Base-by-base conservation (phyloP, 2,113 vertebrate genomes). In the Pangasianodon gigas region DNA sequence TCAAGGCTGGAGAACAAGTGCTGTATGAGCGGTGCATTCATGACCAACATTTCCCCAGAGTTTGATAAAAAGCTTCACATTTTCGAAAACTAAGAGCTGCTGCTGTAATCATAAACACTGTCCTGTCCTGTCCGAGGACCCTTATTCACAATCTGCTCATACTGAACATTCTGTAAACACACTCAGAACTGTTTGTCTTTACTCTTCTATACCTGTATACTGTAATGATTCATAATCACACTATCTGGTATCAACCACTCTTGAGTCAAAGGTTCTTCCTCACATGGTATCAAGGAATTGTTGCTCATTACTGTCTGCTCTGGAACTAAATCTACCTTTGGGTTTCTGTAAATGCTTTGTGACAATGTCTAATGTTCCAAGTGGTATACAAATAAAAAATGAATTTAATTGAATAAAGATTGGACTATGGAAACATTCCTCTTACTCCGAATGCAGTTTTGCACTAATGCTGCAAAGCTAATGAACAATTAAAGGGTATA, bases 1-100 rank as follows among this genome's bases (percentile, higher is more conserved):
- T 54, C 13, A 71, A 52, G 19, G 13, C 60, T 62, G 7, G n/a
- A 11, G 56, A 85, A 87, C 89, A 37, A 85, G 58, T 75, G 60
- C 79, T 81, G 37, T 88, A 67, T 87, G 86, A 89, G 80, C n/a
- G 46, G 48, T 0, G 4, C 65, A 87, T 79, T 87, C 86, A 89
- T 77, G 88, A 21, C 58, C 11, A 60, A 21, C 13, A 52, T 32
- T 58, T 75, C 62, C 60, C 48, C 41, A 7, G 71, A 79, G 74
- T 84, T 90, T 24, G 8, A 2, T 26, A 14, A 81, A 37, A 74
- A 58, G 81, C 44, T 32, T 11, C 29, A 41, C 6, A 16, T 29
- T 54, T 4, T 18, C 24, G 11, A 44, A 62, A 79, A 11, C 21
- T 79, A 48, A 80, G 14, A 80, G 77, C 77, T 83, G 32, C n/a